These are phyloP conservation scores for Cosmia trapezina DNA, from an alignment of 2,888 invertebrate species.

Conservation along the genomic window DNA sequence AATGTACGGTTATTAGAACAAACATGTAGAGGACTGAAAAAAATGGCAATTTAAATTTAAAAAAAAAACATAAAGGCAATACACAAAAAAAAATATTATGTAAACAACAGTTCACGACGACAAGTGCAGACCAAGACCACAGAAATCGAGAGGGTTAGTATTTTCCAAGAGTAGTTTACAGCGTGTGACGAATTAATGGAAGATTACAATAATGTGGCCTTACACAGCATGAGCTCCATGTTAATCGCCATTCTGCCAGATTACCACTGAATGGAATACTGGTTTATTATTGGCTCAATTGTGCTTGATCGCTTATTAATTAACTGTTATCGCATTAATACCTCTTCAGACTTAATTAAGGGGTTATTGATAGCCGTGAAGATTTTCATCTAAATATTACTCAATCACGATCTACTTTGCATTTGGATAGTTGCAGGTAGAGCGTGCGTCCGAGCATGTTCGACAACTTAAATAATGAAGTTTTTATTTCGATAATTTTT, in stretches of 20 bases:
- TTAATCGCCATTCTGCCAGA: slow-evolving; percentile 64
- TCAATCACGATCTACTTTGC: slow-evolving; percentile 24
- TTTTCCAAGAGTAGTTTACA: neutral
- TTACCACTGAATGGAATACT: slow-evolving; percentile 64
- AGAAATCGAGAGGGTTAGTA: neutral
- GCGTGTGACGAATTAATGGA: slow-evolving; percentile 10
- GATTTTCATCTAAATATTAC: slow-evolving; percentile 55
- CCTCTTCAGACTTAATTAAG: slow-evolving; percentile 73
- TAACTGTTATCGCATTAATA: slow-evolving; percentile 78
- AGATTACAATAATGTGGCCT: slow-evolving; percentile 61
- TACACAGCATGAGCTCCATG: slow-evolving; percentile 72
- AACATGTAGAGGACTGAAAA: slow-evolving; percentile 50
- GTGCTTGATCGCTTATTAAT: slow-evolving; percentile 74
- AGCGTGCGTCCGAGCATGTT: neutral
- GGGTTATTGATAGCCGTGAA: slow-evolving; percentile 68
- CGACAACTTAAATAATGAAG: neutral
- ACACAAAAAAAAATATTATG: neutral
- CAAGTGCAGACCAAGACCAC: neutral
- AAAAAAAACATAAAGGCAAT: neutral
- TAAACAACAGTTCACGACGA: neutral
- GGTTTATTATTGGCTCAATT: slow-evolving; percentile 66
- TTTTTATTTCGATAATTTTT: neutral
- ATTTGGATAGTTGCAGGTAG: slow-evolving; percentile 17
- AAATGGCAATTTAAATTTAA: neutral
- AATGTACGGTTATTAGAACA: slow-evolving; percentile 23